Percentiles rank a stretch among this genome's conserved stretches.
Conservation (phyloP, 2,113 vertebrate genomes). For the Platanista minor region DNA sequence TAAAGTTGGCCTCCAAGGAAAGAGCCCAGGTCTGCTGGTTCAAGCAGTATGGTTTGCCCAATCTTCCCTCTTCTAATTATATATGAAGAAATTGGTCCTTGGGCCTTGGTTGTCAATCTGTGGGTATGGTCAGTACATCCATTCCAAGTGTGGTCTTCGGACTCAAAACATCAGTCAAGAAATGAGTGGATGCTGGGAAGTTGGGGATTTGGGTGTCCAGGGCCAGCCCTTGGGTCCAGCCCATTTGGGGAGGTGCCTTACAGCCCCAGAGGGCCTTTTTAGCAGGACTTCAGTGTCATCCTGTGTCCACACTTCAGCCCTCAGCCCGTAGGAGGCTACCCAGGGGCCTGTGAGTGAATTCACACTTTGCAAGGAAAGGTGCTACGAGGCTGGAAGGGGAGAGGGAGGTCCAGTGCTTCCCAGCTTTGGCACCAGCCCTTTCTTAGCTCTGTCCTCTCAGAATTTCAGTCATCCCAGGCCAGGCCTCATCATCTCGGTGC, state of each 20-base stretch:
- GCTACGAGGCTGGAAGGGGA: rapidly evolving
- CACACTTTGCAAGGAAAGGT: neutral
- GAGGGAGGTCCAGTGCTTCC: neutral
- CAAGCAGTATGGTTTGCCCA: rapidly evolving
- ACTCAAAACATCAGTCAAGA: neutral
- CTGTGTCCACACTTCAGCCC: neutral
- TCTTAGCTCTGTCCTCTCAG: neutral
- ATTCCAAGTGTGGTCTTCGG: neutral
- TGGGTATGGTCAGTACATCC: too few species aligned
- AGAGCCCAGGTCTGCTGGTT: neutral
- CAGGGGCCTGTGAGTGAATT: neutral
- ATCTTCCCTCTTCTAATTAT: rapidly evolving
- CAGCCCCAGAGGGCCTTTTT: neutral
- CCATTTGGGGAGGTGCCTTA: neutral
- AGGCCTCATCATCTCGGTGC: neutral
- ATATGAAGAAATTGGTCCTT: neutral
- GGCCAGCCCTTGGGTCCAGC: neutral
- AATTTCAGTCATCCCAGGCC: neutral
- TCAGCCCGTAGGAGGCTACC: neutral
- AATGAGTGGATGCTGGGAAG: neutral
- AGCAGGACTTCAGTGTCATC: neutral
- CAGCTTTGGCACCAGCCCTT: neutral
- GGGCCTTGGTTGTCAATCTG: neutral
- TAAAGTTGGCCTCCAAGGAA: neutral
- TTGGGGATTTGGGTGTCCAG: neutral